These are phyloP conservation scores for Epirrhoe tristata DNA, from an alignment of 2,888 invertebrate genomes.

Conservation along the genomic window DNA sequence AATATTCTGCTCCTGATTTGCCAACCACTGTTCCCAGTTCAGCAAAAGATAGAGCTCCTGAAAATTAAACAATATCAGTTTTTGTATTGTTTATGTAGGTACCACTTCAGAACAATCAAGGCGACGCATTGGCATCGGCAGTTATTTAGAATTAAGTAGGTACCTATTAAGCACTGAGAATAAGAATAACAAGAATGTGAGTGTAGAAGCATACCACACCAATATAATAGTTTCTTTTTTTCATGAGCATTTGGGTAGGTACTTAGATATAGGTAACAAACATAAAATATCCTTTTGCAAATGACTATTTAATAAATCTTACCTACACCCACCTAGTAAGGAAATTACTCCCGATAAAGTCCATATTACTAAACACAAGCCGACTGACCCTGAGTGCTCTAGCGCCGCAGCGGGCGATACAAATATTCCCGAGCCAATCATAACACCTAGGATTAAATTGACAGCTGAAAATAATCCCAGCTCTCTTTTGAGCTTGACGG, in stretches of 20 bases:
- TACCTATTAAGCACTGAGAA: no score
- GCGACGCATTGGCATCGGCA: no score
- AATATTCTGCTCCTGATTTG: constrained; percentile 93
- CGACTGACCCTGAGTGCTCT: constrained; percentile 91
- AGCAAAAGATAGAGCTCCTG: constrained; percentile 92
- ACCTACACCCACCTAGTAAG: constrained; percentile 88
- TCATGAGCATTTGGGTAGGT: neutral
- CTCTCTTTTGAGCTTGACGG: constrained; percentile 89
- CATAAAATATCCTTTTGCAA: no score
- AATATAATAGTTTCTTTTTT: neutral
- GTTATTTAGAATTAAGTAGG: no score
- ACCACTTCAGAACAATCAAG: no score
- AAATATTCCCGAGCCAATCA: constrained; percentile 97
- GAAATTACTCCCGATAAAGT: constrained; percentile 91
- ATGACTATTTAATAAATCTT: constrained; percentile 56
- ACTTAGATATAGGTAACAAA: neutral
- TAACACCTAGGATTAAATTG: constrained; percentile 93
- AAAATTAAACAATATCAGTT: constrained; percentile 46
- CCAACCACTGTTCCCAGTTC: constrained; percentile 92
- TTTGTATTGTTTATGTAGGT: neutral
- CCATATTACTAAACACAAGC: constrained; percentile 92
- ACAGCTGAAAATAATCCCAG: constrained; percentile 93
- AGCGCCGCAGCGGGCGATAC: constrained; percentile 93
- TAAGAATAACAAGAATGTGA: no score
- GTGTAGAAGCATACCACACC: no score